Base-by-base conservation (phyloP, 2,888 invertebrate genomes). In the Drosophila acutilabella region DNA sequence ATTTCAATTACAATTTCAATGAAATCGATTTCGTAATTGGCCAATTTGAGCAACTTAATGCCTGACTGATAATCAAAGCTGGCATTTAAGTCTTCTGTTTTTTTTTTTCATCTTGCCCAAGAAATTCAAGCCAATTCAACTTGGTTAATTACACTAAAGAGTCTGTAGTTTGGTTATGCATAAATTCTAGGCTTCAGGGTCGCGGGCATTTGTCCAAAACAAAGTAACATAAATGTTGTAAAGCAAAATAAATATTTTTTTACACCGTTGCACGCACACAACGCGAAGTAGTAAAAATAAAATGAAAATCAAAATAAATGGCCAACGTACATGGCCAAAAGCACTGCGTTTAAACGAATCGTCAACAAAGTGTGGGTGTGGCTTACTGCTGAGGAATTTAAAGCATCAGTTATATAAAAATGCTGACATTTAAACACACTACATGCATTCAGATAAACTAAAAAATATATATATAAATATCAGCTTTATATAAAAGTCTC, bases 21-120 rank as follows among this genome's bases (percentile, higher is more conserved):
- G 66, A 68, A 83, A 83, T 81, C 74, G 84, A 76, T 81, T 83
- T 73, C 20, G 58, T 81, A 84, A 81, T 81, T 81, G 84, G 66
- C 50, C 71, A 84, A 84, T 81, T 81, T 83, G 75, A 56, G 54
- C 30, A 54, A 66, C 51, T 56, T 62, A 53, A 50, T 41, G 54
- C 56, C 48, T 45, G 30, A 42, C 26, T 64, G 64, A 65, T 77
- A 80, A 74, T 74, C 80, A 60, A 66, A 66, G 57, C 38, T 44
- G n/a, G 11, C 50, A 38, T 64, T 50, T 26, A 14, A 71, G 26
- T 44, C 41, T 80, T 65, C 40, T 23, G 52, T 18, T 11, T 23
- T 23, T 30, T 26, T 26, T 33, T 5, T 26, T 48, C 26, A 3
- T 13, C 4, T 14, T n/a, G 11, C 23, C 26, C 8, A 18, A 33